These are phyloP conservation scores for Epirrhoe tristata DNA, from an alignment of 2,888 invertebrate genomes.

Conservation along the genomic window DNA sequence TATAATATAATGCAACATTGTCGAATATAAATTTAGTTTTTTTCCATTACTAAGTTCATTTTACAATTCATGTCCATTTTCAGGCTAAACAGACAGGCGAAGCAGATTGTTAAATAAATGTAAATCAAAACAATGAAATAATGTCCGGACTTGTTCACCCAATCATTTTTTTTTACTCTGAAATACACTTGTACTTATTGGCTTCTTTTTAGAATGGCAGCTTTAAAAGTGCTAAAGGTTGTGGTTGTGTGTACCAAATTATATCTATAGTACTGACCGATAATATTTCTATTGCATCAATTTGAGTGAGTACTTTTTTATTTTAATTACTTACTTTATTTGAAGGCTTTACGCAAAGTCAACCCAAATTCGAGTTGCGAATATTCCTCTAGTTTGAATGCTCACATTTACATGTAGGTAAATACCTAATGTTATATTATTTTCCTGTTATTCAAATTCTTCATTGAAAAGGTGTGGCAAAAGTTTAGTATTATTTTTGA, in stretches of 20 bases:
- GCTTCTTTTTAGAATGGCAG: constrained; percentile 5
- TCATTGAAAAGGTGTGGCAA: background rate
- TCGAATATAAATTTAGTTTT: no score
- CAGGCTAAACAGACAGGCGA: no score
- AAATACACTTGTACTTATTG: no score
- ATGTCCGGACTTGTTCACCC: no score
- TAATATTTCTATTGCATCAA: constrained; percentile 7
- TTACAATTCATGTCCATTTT: no score
- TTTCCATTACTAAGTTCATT: no score
- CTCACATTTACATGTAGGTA: background rate
- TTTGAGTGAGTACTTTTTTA: background rate
- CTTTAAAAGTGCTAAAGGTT: background rate
- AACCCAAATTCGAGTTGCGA: no score
- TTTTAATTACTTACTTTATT: no score
- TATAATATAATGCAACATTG: no score
- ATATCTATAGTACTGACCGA: constrained; percentile 11
- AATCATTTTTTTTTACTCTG: no score
- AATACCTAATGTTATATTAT: background rate
- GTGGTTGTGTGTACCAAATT: background rate
- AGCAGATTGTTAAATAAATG: no score
- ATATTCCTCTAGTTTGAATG: background rate
- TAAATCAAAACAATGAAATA: no score
- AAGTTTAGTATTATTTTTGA: background rate
- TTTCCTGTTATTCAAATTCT: background rate
- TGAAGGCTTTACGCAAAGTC: background rate